Evolutionary conservation across 1,140 invertebrate species (phyloP).

Genomic region (Hylyphantes graminicola): DNA sequence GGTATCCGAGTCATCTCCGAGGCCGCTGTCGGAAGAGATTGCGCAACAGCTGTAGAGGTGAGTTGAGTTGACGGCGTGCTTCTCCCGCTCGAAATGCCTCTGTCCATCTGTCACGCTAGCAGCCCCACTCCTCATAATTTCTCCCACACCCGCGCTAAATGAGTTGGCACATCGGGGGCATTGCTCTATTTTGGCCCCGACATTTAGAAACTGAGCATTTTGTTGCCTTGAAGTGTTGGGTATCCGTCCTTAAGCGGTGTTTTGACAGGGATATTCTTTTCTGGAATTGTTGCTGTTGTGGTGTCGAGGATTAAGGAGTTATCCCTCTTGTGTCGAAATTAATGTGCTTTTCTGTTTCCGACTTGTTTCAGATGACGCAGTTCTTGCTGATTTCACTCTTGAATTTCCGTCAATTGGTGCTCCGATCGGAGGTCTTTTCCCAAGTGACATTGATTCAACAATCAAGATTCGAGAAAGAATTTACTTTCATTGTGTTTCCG

Average conservation of each 20-base stretch:
- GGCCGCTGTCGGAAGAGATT: slow-evolving; percentile 18
- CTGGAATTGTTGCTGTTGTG: not conserved
- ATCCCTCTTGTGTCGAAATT: not conserved
- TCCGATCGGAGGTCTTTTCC: too few species aligned
- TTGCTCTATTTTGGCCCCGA: too few species aligned
- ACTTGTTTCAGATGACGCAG: not conserved
- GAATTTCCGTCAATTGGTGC: too few species aligned
- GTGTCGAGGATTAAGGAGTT: not conserved
- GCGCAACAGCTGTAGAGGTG: slow-evolving; percentile 10
- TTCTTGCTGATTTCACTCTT: too few species aligned
- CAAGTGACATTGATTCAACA: too few species aligned
- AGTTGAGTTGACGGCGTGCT: not conserved
- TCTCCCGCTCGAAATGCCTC: slow-evolving; percentile 1
- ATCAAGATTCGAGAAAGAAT: too few species aligned
- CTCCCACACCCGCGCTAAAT: slow-evolving; percentile 2
- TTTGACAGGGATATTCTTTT: slow-evolving; percentile 10
- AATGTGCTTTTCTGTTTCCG: not conserved
- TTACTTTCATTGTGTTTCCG: too few species aligned
- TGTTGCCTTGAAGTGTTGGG: not conserved
- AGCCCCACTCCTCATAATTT: not conserved
- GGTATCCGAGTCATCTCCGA: too few species aligned
- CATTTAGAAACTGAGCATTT: slow-evolving; percentile 9
- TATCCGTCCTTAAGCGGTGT: slow-evolving; percentile 5
- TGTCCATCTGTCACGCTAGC: not conserved
- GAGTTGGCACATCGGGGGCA: slow-evolving; percentile 19